Percentiles rank a stretch among this genome's conserved stretches.
These are phyloP conservation scores for Upupa epops DNA, from an alignment of 2,113 vertebrate genomes.

Conservation along the genomic window DNA sequence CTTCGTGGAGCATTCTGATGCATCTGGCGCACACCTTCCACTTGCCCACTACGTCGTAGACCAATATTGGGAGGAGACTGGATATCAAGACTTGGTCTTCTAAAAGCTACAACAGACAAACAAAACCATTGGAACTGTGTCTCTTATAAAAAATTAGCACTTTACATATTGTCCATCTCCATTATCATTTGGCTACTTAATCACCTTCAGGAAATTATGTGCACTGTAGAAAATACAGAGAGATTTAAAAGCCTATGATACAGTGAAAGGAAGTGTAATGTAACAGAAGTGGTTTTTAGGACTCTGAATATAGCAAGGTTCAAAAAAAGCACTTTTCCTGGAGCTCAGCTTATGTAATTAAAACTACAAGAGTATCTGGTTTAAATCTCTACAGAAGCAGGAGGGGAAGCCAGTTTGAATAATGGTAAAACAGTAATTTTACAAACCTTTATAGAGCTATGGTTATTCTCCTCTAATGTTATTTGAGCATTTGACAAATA, in stretches of 20 bases:
- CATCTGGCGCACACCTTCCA: constrained; percentile 96
- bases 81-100: constrained; percentile 85
- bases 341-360: not conserved
- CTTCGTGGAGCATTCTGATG: constrained; percentile 94
- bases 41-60: constrained; percentile 91
- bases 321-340: not conserved
- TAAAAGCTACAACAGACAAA: constrained; percentile 75
- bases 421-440: not conserved
- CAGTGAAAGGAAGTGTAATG: not conserved
- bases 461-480: not conserved
- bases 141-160: not conserved
- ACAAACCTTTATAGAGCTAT: not conserved
- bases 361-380: not conserved
- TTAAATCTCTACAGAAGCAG: not conserved
- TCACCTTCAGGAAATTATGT: not conserved
- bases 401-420: not conserved
- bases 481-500: not conserved
- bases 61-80: constrained; percentile 94
- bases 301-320: not conserved
- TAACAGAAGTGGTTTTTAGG: not conserved
- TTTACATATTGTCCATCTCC: fast-evolving
- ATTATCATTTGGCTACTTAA: fast-evolving
- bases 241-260: not conserved
- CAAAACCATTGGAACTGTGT: fast-evolving
- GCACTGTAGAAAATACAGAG: not conserved